Evolutionary conservation across 2,888 invertebrate genomes (phyloP), one percentile per base, ranked within the genome.

Genomic region (Andrena praecox): DNA sequence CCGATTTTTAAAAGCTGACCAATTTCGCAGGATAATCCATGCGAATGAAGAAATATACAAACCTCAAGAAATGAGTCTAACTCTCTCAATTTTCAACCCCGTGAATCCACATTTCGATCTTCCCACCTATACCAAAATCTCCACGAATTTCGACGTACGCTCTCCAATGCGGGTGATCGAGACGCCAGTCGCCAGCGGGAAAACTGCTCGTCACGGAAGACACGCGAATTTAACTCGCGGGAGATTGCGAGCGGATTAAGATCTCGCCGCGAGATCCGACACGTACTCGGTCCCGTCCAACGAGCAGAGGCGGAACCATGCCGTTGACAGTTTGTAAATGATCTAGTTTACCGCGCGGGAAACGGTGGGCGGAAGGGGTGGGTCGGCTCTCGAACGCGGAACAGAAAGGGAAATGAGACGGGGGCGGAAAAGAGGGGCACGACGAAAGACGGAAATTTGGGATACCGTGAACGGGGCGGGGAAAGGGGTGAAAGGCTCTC

Each of bases 301-400:
- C 77, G 72, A 84, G 73, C 42, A 27, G 78, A 62, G 66, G 54
- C 56, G 72, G 70, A 84, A 78, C 70, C 86, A 86, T 90, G 90
- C 78, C 81, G 89, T 81, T 91, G 92, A 91, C 92, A 91, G 92
- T 90, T 92, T 90, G 91, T 87, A 91, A 92, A 92, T 92, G 91
- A 91, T 91, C 87, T 82, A 90, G 91, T 91, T 92, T 90, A 86
- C 80, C 75, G 82, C 77, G 83, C 50, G 85, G 81, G 79, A 75
- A 85, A 82, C 72, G 75, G 64, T 52, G 67, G 73, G 52, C 64
- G 60, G 50, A 56, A 77, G 52, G 42, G 52, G 70, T 70, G 24
- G 71, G 76, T n/a, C 31, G 67, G 24, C 8, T 31, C 75, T 72
- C 74, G 66, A 71, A 79, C 80, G 27, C 54, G 35, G 54, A 82